Conservation (phyloP, 1,140 invertebrate species). For the Nephila pilipes region DNA sequence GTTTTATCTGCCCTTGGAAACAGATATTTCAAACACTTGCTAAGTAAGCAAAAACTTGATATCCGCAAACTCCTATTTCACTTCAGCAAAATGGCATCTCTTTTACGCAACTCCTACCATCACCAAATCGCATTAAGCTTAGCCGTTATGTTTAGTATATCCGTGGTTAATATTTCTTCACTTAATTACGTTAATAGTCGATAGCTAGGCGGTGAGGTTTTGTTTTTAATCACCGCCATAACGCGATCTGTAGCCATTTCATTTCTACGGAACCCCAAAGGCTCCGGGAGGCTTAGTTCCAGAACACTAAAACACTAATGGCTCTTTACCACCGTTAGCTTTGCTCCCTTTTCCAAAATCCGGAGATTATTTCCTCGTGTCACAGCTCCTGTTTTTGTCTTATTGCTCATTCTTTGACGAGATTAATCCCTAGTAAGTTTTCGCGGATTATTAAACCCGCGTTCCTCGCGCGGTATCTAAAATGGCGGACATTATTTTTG, state of each 20-base stretch:
- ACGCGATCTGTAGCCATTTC: conserved; percentile 39
- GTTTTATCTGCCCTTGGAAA: no score
- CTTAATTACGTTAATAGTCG: conserved; percentile 60
- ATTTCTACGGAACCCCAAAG: not conserved
- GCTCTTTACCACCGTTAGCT: conserved; percentile 43
- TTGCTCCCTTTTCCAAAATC: conserved; percentile 13
- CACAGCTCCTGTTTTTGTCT: conserved; percentile 71
- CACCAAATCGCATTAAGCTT: conserved; percentile 18
- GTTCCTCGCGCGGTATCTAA: not conserved
- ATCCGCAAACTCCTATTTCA: not conserved
- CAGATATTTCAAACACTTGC: not conserved
- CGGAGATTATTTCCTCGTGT: conserved; percentile 60
- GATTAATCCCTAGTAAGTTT: conserved; percentile 72
- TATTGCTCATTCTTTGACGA: conserved; percentile 63
- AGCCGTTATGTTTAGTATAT: not conserved
- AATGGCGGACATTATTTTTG: conserved; percentile 65
- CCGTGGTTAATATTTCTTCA: conserved; percentile 44
- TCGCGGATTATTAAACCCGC: conserved; percentile 63
- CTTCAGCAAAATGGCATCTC: not conserved
- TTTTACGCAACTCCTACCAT: not conserved
- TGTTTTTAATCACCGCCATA: conserved; percentile 67
- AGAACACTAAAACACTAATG: conserved; percentile 64
- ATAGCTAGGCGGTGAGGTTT: conserved; percentile 22
- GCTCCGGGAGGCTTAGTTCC: conserved; percentile 60
- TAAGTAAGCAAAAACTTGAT: not conserved